Conservation (phyloP, 1,140 invertebrate genomes). For the Leptonema lineaticorne region DNA sequence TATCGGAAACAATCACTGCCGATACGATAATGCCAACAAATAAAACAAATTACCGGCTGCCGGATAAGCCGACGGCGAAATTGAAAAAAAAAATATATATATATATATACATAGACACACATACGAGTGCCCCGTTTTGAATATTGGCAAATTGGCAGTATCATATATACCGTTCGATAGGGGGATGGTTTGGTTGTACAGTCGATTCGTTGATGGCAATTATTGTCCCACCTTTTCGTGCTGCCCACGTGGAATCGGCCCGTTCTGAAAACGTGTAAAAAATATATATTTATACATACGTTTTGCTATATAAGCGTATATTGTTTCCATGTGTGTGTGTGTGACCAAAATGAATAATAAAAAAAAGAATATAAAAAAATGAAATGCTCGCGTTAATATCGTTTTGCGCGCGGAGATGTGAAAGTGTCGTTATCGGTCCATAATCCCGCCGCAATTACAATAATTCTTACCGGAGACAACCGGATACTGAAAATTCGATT, state of each 20-base stretch:
- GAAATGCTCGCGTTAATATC: slow-evolving; percentile 41
- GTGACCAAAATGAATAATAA: too few relatives aligned
- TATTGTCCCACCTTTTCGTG: slow-evolving; percentile 21
- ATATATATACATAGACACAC: neutral
- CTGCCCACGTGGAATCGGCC: slow-evolving; percentile 18
- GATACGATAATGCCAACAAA: slow-evolving; percentile 40
- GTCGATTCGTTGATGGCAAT: slow-evolving; percentile 19
- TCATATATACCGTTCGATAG: neutral
- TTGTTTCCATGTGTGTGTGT: too few relatives aligned
- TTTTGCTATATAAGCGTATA: too few relatives aligned
- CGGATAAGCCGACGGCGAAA: slow-evolving; percentile 33
- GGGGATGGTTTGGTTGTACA: neutral
- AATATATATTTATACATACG: too few relatives aligned
- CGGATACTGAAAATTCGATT: slow-evolving; percentile 10
- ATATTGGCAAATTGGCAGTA: neutral
- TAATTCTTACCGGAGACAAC: slow-evolving; percentile 41
- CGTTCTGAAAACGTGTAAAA: too few relatives aligned
- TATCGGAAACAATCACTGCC: slow-evolving; percentile 41
- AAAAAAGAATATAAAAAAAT: slow-evolving; percentile 33
- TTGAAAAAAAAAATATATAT: slow-evolving; percentile 37
- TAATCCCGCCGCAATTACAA: slow-evolving; percentile 42
- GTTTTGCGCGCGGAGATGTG: slow-evolving; percentile 36
- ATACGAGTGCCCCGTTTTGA: too few relatives aligned
- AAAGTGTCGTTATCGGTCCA: slow-evolving; percentile 40
- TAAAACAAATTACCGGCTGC: slow-evolving; percentile 41